A percentile compares a stretch with the other conserved stretches of the same genome.
Evolutionary conservation across 2,113 vertebrate genomes (phyloP).

Genomic region (Anarhynchus alexandrinus): DNA sequence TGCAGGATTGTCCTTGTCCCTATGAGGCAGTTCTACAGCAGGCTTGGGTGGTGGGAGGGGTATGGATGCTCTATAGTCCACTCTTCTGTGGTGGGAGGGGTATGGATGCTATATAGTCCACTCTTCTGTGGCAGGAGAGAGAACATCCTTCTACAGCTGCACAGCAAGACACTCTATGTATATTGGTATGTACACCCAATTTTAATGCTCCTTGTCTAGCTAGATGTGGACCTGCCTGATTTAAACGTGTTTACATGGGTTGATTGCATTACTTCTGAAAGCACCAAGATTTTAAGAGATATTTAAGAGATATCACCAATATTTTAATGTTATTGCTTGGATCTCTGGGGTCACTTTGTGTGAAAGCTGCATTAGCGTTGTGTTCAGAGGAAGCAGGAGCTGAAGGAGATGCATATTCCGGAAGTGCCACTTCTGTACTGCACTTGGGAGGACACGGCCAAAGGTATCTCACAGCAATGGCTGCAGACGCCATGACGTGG

Average conservation of each 20-base stretch:
- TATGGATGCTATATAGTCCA: not conserved
- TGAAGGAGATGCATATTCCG: rapidly evolving
- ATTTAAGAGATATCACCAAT: not conserved
- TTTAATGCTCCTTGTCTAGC: not conserved
- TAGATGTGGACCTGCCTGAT: not conserved
- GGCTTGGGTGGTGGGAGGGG: not conserved
- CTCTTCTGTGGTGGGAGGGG: not conserved
- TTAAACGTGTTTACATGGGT: rapidly evolving
- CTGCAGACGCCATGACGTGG: rapidly evolving
- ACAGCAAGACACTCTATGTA: rapidly evolving
- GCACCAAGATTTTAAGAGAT: not conserved
- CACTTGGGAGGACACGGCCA: rapidly evolving
- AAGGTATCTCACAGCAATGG: not conserved
- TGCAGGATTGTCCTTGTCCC: not conserved
- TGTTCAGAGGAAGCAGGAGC: not conserved
- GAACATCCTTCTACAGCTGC: not conserved
- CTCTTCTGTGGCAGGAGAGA: not conserved
- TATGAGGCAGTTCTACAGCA: not conserved
- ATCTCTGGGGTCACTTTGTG: not conserved
- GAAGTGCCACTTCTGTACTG: not conserved
- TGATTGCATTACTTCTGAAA: not conserved
- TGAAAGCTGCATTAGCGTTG: not conserved
- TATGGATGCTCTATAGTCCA: not conserved
- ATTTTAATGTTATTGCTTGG: not conserved
- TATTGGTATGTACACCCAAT: rapidly evolving